Base-by-base conservation (phyloP, 2,888 invertebrate genomes). In the Neoscelio sp. region DNA sequence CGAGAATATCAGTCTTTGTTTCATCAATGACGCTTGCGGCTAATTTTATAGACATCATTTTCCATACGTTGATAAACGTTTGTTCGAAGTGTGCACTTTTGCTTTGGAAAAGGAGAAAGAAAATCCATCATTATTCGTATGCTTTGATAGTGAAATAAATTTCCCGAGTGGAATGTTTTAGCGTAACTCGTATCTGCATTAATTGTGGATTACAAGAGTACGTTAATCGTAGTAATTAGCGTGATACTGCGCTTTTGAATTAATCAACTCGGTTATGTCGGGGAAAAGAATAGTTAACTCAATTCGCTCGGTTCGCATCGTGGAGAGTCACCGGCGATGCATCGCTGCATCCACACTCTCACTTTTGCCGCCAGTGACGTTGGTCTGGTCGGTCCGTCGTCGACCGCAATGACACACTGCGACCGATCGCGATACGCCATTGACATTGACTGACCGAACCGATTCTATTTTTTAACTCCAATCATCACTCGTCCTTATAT, bases 291-390 rank as follows among this genome's bases (percentile, higher is more conserved):
- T 48, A 48, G 46, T 7, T 54, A 30, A 33, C 38, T n/a, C n/a
- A n/a, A n/a, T n/a, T 60, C 38, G 52, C 60, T 62, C 70, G 67
- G 38, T 48, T 50, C 60, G 70, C 35, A 75, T 46, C 48, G 67
- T 73, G 20, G 54, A 68, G 68, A 75, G 62, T 76, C 35, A 23
- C 67, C 62, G 42, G 65, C 70, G 44, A 87, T 87, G 88, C 88
- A 87, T 84, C 84, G 84, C 83, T 85, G 87, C 85, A 84, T 85
- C 82, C 82, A 79, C 79, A 89, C 89, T 89, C 89, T 89, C 89
- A 88, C 89, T 89, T 89, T 89, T 88, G 89, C 85, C 85, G 87
- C 87, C 86, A 83, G 82, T 87, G 88, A 87, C 87, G 87, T 87
- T 88, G 86, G 84, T 83, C 58, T 52, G 84, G 84, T 82, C 84